Evolutionary conservation across 2,888 invertebrate species (phyloP).

Genomic region (Epicampocera succincta): DNA sequence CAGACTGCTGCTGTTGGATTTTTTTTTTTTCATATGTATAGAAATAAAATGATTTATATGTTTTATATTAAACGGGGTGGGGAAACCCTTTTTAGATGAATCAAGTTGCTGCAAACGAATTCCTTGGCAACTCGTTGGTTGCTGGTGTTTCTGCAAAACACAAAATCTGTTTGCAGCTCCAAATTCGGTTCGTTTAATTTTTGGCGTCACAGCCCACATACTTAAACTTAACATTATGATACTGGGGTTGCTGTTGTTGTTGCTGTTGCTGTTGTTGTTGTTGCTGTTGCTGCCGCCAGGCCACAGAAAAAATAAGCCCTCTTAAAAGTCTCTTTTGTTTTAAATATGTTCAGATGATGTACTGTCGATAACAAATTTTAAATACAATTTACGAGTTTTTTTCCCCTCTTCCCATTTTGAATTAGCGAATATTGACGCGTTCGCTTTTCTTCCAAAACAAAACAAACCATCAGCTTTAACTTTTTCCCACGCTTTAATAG

Average conservation of each 20-base stretch:
- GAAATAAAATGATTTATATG: conserved; percentile 68
- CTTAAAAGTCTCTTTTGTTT: conserved; percentile 32
- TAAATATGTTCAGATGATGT: conserved; percentile 51
- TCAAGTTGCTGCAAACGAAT: conserved; percentile 48
- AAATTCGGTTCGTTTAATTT: conserved; percentile 71
- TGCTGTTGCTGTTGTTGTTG: conserved; percentile 13
- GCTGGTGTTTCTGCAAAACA: conserved; percentile 39
- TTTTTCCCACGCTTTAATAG: conserved; percentile 67
- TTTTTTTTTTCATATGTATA: conserved; percentile 32
- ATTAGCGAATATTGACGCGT: conserved; percentile 65
- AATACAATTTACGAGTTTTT: conserved; percentile 65
- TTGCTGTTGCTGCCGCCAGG: background rate
- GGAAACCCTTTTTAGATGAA: conserved; percentile 70
- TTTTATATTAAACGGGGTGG: conserved; percentile 70
- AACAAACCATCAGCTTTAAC: conserved; percentile 17
- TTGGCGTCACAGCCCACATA: conserved; percentile 77
- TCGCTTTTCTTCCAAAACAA: conserved; percentile 1
- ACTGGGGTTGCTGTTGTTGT: background rate
- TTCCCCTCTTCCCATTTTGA: conserved; percentile 17
- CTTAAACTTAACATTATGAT: conserved; percentile 66
- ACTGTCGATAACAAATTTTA: conserved; percentile 67
- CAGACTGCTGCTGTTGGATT: conserved; percentile 32
- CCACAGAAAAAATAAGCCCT: background rate
- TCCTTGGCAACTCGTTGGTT: conserved; percentile 22
- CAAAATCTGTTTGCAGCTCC: conserved; percentile 25